These are phyloP conservation scores for Ceratotherium simum DNA, from an alignment of 2,113 vertebrate species.

Conservation along the genomic window DNA sequence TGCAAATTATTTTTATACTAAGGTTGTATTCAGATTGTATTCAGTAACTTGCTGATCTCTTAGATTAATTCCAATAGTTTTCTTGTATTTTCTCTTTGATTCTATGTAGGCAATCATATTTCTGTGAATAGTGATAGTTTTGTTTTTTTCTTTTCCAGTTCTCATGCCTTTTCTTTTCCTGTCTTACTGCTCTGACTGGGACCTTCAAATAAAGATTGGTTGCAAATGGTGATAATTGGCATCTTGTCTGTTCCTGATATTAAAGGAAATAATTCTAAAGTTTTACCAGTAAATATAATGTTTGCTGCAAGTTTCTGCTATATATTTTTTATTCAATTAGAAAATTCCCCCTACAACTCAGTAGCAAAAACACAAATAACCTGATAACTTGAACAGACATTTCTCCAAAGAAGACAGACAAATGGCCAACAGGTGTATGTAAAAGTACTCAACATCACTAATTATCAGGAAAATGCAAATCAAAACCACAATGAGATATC, in stretches of 20 bases:
- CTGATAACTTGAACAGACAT: neutral
- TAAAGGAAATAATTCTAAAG: neutral
- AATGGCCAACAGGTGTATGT: neutral
- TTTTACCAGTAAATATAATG: neutral
- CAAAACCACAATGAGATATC: neutral
- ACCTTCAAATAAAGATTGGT: neutral
- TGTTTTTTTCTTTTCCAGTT: neutral
- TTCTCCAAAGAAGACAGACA: neutral
- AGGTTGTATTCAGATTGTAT: neutral
- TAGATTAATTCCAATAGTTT: neutral
- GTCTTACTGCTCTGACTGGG: neutral
- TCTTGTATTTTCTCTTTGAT: neutral
- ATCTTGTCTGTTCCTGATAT: neutral
- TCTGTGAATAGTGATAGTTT: neutral
- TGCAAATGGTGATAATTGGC: neutral
- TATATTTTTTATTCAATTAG: neutral
- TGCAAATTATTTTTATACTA: neutral
- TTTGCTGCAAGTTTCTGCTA: neutral
- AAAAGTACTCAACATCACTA: neutral
- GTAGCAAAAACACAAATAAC: neutral
- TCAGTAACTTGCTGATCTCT: neutral
- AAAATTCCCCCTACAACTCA: neutral
- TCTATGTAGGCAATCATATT: neutral
- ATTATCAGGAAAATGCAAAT: neutral
- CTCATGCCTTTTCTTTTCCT: neutral